Percentiles rank a stretch among this genome's conserved stretches.
phyloP scores from a whole-genome alignment of 30 jellyfish, hydroid and myxozoan genomes.

The Chrysaora quinquecirrha region DNA sequence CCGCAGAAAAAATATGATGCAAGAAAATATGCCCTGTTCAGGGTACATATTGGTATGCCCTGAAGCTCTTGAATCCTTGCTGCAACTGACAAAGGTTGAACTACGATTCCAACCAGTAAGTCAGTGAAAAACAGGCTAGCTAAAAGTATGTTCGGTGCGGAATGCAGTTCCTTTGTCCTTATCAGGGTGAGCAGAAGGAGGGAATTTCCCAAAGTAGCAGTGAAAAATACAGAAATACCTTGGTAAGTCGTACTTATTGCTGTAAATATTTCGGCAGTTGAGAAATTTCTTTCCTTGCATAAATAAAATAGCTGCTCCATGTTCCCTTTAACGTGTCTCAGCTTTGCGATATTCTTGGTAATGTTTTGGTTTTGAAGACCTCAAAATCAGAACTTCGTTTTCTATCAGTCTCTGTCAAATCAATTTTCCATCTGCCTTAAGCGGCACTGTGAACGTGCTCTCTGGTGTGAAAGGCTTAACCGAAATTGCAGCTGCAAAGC shows the following conservation, averaged over 20 bases:
- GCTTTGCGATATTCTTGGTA: too few relatives aligned
- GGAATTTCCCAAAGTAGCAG: neutral
- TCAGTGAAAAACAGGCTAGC: slow-evolving; percentile 16
- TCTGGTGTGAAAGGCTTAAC: too few relatives aligned
- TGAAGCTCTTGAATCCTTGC: slow-evolving; percentile 1
- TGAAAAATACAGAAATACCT: neutral
- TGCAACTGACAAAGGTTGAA: slow-evolving; percentile 5
- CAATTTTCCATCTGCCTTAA: too few relatives aligned
- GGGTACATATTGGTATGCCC: neutral
- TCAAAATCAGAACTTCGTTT: too few relatives aligned
- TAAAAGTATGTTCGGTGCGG: neutral
- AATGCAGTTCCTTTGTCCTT: neutral
- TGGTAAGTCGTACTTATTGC: neutral
- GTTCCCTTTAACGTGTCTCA: too few relatives aligned
- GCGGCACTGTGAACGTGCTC: too few relatives aligned
- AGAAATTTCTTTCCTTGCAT: neutral
- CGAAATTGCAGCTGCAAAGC: too few relatives aligned
- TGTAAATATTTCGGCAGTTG: neutral
- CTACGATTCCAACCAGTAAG: slow-evolving; percentile 12
- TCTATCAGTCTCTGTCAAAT: too few relatives aligned
- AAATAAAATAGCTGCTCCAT: neutral
- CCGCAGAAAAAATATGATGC: slow-evolving; percentile 25
- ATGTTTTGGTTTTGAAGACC: too few relatives aligned
- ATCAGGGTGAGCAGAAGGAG: neutral
- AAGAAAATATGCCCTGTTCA: slow-evolving; percentile 1